phyloP scores from a whole-genome alignment of 2,113 vertebrate genomes.

The Glaucomys volans region DNA sequence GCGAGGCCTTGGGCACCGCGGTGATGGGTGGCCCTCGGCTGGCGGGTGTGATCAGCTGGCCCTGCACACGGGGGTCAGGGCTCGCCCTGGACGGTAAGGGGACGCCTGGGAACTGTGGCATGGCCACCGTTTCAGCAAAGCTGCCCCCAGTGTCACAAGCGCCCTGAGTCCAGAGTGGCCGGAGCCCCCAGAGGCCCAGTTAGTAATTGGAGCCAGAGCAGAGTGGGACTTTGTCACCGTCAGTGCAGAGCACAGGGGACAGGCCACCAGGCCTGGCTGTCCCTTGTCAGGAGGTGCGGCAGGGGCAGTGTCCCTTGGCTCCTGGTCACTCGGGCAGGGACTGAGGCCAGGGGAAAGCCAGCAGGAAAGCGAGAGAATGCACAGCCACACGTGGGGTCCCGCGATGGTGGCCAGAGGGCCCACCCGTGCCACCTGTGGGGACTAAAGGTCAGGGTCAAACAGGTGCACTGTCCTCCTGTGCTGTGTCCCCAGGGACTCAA shows the following conservation, averaged over 20 bases:
- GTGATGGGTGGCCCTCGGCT: neutral
- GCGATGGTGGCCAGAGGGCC: neutral
- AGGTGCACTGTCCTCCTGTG: too few relatives aligned
- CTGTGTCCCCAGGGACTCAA: too few relatives aligned
- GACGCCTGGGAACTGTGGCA: too few relatives aligned
- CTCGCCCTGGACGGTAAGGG: too few relatives aligned
- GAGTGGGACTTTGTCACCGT: neutral
- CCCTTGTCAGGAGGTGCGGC: accelerated
- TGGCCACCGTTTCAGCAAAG: accelerated
- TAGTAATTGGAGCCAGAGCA: neutral
- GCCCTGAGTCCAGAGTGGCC: neutral
- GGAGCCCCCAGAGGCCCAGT: neutral
- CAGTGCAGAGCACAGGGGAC: neutral
- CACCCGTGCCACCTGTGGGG: too few relatives aligned
- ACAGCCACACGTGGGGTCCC: neutral
- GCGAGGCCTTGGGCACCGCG: neutral
- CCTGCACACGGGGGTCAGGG: neutral
- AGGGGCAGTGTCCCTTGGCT: neutral
- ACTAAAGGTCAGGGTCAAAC: too few relatives aligned
- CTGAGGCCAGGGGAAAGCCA: accelerated
- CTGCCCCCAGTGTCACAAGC: too few relatives aligned
- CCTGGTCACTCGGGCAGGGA: neutral
- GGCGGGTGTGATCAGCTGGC: neutral
- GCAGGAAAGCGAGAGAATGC: neutral
- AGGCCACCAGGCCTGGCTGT: neutral